A percentile compares a stretch with the other conserved stretches of the same genome.
Conservation (phyloP, 2,888 invertebrate species). For the Brachyptera putata region DNA sequence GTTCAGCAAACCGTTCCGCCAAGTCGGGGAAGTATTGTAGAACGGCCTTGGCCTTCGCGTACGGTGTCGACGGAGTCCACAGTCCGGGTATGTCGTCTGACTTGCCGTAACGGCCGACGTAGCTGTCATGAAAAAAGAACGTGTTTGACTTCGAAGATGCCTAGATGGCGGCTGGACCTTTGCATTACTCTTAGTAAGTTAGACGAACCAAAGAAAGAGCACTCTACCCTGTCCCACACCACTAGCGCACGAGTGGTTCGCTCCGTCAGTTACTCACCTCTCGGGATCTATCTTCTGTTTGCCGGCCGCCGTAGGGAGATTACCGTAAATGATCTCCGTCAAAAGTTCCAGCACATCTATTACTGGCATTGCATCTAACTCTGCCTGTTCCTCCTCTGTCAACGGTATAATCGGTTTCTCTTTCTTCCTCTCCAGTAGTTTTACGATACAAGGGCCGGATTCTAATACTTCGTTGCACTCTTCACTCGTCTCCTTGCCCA, state of each 20-base stretch:
- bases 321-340: constrained; percentile 23
- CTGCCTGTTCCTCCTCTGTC: constrained; percentile 32
- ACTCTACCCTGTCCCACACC: no score
- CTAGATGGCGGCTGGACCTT: no score
- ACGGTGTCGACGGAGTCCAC: constrained; percentile 45
- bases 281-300: constrained; percentile 23
- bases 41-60: constrained; percentile 44
- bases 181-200: no score
- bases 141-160: no score
- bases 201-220: no score
- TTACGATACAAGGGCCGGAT: constrained; percentile 33
- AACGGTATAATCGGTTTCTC: constrained; percentile 24
- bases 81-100: constrained; percentile 36
- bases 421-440: constrained; percentile 32
- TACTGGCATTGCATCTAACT: constrained; percentile 30
- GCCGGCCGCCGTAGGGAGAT: constrained; percentile 39
- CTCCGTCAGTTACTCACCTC: no score
- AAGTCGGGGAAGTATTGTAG: constrained; percentile 46
- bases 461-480: constrained; percentile 30
- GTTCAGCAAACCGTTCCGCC: constrained; percentile 53
- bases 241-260: no score
- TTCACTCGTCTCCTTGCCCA: constrained; percentile 32
- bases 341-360: constrained; percentile 1
- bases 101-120: constrained; percentile 37
- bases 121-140: constrained; percentile 24